These are phyloP conservation scores for Dasysyrphus albostriatus DNA, from an alignment of 2,888 invertebrate genomes.

Conservation along the genomic window DNA sequence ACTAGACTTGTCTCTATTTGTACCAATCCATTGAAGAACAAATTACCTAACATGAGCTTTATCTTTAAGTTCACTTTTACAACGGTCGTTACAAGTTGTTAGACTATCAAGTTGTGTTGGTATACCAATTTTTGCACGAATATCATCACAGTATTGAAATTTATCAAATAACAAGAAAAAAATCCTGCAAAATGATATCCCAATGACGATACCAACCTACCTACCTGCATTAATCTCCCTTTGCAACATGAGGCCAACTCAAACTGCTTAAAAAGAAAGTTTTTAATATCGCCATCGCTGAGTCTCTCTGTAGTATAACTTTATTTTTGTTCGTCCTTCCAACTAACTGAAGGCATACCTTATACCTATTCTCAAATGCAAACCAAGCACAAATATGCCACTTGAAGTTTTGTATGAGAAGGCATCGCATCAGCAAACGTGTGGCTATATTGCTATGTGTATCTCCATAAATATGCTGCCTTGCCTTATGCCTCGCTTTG, in stretches of 20 bases:
- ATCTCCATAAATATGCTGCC: constrained; percentile 53
- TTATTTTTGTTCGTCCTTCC: constrained; percentile 10
- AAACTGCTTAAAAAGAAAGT: constrained; percentile 27
- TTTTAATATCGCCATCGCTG: constrained; percentile 19
- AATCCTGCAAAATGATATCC: background rate
- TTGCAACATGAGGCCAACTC: background rate
- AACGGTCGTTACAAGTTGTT: no score
- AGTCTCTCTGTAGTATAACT: background rate
- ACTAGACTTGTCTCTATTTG: no score
- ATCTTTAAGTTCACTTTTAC: no score
- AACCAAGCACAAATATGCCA: constrained; percentile 55
- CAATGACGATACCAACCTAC: background rate
- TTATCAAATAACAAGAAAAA: no score
- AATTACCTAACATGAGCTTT: no score
- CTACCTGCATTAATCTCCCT: no score
- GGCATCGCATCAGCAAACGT: constrained; percentile 7
- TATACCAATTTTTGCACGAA: no score
- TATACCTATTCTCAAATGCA: constrained; percentile 46
- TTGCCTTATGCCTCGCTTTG: constrained; percentile 29
- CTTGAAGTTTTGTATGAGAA: constrained; percentile 27
- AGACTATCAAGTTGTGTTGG: no score
- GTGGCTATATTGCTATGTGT: background rate
- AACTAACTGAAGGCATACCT: background rate
- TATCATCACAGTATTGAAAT: no score
- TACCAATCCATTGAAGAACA: no score